Base-by-base conservation (phyloP, 2,113 vertebrate species). In the Oenanthe melanoleuca region DNA sequence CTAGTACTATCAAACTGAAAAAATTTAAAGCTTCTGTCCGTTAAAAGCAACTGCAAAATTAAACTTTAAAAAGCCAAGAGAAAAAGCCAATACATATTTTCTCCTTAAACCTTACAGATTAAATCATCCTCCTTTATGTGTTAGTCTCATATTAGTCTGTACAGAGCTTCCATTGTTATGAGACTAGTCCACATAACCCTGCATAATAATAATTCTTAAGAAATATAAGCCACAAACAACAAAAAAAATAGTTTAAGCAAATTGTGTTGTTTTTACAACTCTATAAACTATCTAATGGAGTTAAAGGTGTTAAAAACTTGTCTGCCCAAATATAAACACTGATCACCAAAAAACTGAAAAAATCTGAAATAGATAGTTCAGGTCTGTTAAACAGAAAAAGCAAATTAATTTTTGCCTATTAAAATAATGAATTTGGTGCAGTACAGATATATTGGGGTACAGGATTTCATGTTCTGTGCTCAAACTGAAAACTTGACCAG, bases 401-500 rank as follows among this genome's bases (percentile, higher is more conserved):
- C 2, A 90, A 82, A 77, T 38, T 45, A 0, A 3, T 28, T 72
- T 83, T 83, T 71, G 22, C n/a, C 28, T 42, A 20, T 49, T 52
- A 64, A 61, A 78, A 66, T 38, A 12, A 77, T 15, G 1, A 65
- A 59, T 70, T 70, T 47, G 16, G 6, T 65, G 22, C 53, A 52
- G 33, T 37, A 40, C 7, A 72, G 28, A 47, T 18, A 5, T 34
- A 79, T 6, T 44, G 6, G 2, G 29, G 34, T 31, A 80, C 67
- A 80, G 8, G 8, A 86, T 56, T 73, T 80, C 5, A 95, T 34
- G 40, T 93, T 88, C 86, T 21, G 28, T 83, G 72, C 74, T 97
- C 90, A 97, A 97, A 95, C 84, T 57, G 71, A 90, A 82, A 79
- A 55, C 56, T 85, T 80, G 73, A 93, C 95, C 89, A 96, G 89